These are phyloP conservation scores for Oreochromis aureus DNA, from an alignment of 2,113 vertebrate species.

Conservation along the genomic window DNA sequence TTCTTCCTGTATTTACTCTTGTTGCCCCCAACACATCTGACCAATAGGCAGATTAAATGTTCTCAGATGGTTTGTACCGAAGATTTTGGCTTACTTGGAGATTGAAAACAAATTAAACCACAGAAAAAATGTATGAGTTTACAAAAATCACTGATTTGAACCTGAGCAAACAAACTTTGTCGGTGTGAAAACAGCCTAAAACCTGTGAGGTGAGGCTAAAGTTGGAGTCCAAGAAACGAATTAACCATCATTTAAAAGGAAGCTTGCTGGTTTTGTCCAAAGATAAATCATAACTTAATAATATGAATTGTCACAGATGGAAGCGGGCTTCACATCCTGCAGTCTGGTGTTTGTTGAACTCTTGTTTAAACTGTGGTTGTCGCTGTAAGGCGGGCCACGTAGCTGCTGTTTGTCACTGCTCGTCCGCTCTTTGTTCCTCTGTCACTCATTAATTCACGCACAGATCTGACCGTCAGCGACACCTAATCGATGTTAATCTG, in stretches of 20 bases:
- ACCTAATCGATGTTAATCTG: slow-evolving; percentile 18
- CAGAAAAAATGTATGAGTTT: not conserved
- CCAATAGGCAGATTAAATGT: not conserved
- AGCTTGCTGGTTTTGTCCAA: not conserved
- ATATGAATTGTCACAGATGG: not conserved
- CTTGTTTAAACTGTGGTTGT: not conserved
- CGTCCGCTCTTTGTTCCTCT: not conserved
- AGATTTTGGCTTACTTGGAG: not conserved
- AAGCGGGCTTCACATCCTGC: not conserved
- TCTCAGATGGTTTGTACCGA: not conserved
- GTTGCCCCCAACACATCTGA: rapidly evolving
- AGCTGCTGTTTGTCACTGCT: not conserved
- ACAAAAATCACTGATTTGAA: rapidly evolving
- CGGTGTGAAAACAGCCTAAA: rapidly evolving
- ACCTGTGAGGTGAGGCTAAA: not conserved
- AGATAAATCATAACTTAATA: not conserved
- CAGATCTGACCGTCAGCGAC: not conserved
- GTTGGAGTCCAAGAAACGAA: rapidly evolving
- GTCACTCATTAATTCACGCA: not conserved
- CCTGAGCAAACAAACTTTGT: not conserved
- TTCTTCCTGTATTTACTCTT: not conserved
- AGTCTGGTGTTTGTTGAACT: not conserved
- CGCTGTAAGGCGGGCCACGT: not conserved
- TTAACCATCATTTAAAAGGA: not conserved
- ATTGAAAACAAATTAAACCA: not conserved